Evolutionary conservation across 2,888 invertebrate species (phyloP).

Genomic region (Xestia rhomboidea): DNA sequence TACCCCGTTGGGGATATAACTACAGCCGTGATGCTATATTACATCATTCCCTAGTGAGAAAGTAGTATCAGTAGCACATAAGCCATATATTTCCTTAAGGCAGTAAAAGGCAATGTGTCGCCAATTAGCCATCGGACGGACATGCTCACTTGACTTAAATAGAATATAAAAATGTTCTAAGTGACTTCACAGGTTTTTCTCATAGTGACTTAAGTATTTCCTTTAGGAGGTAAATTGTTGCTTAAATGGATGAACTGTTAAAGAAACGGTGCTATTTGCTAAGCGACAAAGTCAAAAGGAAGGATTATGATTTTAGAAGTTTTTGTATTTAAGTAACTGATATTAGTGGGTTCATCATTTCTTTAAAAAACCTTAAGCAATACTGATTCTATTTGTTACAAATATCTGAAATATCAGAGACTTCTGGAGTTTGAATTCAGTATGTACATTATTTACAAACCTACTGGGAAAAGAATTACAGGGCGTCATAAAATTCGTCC

Average conservation of each 20-base stretch:
- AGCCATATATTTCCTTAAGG: slow-evolving; percentile 16
- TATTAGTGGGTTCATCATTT: no score
- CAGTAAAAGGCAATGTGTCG: slow-evolving; percentile 21
- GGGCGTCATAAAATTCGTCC: no score
- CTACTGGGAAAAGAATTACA: no score
- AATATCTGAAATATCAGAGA: no score
- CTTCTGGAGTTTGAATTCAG: no score
- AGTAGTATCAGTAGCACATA: not conserved
- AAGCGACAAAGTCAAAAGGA: not conserved
- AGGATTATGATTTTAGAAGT: not conserved
- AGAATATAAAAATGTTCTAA: slow-evolving; percentile 48
- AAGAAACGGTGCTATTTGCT: slow-evolving; percentile 6
- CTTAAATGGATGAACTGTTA: slow-evolving; percentile 35
- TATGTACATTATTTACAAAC: no score
- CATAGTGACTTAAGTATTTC: slow-evolving; percentile 33
- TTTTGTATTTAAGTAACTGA: not conserved
- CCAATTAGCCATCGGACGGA: slow-evolving; percentile 41
- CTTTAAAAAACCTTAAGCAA: no score
- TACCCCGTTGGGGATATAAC: not conserved
- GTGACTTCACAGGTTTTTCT: slow-evolving; percentile 36
- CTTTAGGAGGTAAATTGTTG: slow-evolving; percentile 38
- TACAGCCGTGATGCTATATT: not conserved
- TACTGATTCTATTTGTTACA: no score
- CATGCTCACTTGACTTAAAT: slow-evolving; percentile 24
- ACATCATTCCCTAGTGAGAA: not conserved